phyloP scores from a whole-genome alignment of 2,113 vertebrate genomes.

The Cyprinodon variegatus region DNA sequence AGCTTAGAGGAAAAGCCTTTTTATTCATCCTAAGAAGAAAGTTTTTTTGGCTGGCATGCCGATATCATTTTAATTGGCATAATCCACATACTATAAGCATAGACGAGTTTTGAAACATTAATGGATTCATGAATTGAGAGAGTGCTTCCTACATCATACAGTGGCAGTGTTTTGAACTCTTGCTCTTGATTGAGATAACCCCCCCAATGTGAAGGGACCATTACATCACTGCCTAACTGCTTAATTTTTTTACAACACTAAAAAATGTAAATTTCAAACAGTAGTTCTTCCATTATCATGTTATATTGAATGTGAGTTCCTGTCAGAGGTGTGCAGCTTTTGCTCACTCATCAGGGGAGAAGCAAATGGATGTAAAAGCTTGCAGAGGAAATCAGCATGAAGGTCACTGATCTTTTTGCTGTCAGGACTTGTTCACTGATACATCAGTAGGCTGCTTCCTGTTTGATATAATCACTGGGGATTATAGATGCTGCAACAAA shows the following conservation, averaged over 20 bases:
- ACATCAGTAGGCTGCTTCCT: constrained; percentile 47
- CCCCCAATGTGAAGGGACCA: background rate
- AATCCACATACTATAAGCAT: background rate
- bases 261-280: background rate
- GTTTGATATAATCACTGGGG: constrained; percentile 40
- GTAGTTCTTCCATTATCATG: background rate
- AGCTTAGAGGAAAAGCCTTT: background rate
- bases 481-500: background rate
- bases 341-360: background rate
- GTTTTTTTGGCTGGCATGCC: background rate
- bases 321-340: background rate
- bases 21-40: background rate
- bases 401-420: constrained; percentile 27
- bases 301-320: background rate
- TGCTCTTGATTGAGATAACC: background rate
- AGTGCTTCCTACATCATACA: background rate
- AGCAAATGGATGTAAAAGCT: background rate
- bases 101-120: background rate
- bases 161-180: background rate
- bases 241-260: background rate
- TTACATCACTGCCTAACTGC: background rate
- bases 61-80: background rate
- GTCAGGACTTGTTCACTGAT: constrained; percentile 63
- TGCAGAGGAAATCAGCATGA: constrained; percentile 43
- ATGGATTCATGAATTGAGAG: background rate